These are phyloP conservation scores for Acanthopagrus latus DNA, from an alignment of 2,797 vertebrate genomes.

Conservation along the genomic window DNA sequence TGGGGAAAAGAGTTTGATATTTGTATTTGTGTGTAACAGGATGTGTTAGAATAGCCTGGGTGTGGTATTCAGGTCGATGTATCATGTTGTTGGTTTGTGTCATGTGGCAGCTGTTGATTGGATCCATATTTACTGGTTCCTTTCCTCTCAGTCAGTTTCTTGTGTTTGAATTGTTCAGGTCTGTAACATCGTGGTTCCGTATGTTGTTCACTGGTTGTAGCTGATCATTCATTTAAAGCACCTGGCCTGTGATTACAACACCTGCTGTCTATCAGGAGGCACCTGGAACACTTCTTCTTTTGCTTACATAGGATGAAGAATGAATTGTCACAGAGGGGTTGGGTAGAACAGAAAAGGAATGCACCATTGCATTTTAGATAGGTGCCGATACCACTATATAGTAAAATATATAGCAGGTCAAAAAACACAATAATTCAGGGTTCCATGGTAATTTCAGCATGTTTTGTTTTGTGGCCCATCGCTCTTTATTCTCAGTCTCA, in stretches of 20 bases:
- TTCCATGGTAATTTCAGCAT: neutral
- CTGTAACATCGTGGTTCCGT: neutral
- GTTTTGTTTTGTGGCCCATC: neutral
- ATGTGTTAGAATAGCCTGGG: neutral
- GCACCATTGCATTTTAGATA: neutral
- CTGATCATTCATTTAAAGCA: constrained; percentile 27
- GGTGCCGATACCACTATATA: too few species aligned
- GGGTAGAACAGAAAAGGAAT: neutral
- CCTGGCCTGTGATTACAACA: constrained; percentile 23
- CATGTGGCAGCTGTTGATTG: neutral
- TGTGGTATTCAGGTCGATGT: neutral
- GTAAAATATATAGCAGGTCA: too few species aligned
- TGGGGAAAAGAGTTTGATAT: neutral
- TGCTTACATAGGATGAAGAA: neutral
- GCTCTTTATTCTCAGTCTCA: neutral
- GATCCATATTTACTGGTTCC: neutral
- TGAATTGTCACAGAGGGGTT: neutral
- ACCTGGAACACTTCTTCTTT: neutral
- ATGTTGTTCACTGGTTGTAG: constrained; percentile 14
- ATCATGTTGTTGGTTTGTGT: neutral
- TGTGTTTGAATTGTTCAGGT: neutral
- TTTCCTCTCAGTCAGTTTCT: neutral
- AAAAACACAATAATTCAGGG: neutral
- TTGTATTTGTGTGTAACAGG: neutral
- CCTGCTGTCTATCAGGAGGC: constrained; percentile 7